Percentiles rank a stretch among this genome's conserved stretches.
phyloP scores from a whole-genome alignment of 2,113 vertebrate species.

The Apodemus speciosus region DNA sequence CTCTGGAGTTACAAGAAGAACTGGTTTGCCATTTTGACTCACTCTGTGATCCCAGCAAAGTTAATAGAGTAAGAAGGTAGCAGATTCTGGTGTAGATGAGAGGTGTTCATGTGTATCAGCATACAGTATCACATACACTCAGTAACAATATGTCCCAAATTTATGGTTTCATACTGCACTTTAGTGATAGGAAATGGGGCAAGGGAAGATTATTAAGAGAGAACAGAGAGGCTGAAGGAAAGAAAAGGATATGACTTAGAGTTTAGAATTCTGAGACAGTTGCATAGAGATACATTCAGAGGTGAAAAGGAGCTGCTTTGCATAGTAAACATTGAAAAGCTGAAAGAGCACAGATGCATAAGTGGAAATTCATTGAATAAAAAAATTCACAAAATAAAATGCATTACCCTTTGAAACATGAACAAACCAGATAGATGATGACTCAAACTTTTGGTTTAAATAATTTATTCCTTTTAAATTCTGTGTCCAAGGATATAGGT shows the following conservation, averaged over 20 bases:
- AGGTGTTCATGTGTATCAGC: neutral
- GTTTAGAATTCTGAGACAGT: constrained; percentile 40
- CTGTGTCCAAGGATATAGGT: constrained; percentile 57
- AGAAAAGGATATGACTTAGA: neutral
- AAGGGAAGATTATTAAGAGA: neutral
- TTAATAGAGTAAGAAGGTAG: neutral
- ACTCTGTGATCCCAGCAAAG: neutral
- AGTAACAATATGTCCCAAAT: neutral
- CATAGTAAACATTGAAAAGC: constrained; percentile 41
- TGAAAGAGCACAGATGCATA: constrained; percentile 55
- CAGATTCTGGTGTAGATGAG: neutral
- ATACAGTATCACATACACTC: neutral
- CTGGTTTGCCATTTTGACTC: neutral
- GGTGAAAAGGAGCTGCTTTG: constrained; percentile 34
- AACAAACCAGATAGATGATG: constrained; percentile 60
- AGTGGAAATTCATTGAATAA: constrained; percentile 66
- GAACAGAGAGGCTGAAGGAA: neutral
- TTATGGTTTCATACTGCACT: neutral
- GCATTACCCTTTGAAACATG: constrained; percentile 66
- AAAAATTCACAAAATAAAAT: constrained; percentile 76
- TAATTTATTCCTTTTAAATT: constrained; percentile 74
- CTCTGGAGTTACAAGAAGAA: no score
- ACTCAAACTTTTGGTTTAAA: constrained; percentile 70
- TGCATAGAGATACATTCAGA: constrained; percentile 23
- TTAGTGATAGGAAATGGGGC: neutral